Base-by-base conservation (phyloP, 92 coral and sea anemone species). In the Palythoa heliodiscus region DNA sequence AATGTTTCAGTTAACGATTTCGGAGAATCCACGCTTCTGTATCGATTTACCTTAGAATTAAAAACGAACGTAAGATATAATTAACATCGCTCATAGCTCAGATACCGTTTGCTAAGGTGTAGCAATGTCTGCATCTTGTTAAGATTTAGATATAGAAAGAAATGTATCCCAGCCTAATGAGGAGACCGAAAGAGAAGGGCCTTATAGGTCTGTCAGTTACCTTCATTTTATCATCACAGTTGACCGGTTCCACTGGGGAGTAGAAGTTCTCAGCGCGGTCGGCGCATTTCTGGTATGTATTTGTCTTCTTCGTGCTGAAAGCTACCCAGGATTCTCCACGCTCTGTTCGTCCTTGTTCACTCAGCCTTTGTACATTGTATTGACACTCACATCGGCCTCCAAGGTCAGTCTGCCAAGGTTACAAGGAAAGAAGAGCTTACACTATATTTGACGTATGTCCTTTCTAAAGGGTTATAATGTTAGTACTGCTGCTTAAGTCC, bases 1-100 rank as follows among this genome's bases (percentile, higher is more conserved):
- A n/a, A 64, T 7, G 84, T 80, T 22, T 80, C 75, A 29, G 74
- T 64, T 14, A 66, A 14, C 24, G 84, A 40, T 66, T 40, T 64
- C 20, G 61, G 84, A 64, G 43, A 60, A n/a, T 43, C 17, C 8
- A 43, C 12, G 9, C 57, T 23, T 63, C 54, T 78, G 73, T 39
- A 13, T 63, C 11, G 71, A 55, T 47, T 22, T 10, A 47, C 73
- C 74, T 64, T 11, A 47, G 60, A 50, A 80, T 40, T 40, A n/a
- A 66, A 40, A 4, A 61, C 12, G 12, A 17, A 3, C 25, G 19
- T 60, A 55, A 55, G 15, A 15, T 17, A 20, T 63, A 10, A 63
- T 22, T 19, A 4, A 58, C 20, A 19, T 19, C 17, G 11, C 24
- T n/a, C 10, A 63, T 63, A 19, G 29, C 50, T 8, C 50, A 3